phyloP scores from a whole-genome alignment of 2,888 invertebrate genomes.

The Ophion obscuratus region DNA sequence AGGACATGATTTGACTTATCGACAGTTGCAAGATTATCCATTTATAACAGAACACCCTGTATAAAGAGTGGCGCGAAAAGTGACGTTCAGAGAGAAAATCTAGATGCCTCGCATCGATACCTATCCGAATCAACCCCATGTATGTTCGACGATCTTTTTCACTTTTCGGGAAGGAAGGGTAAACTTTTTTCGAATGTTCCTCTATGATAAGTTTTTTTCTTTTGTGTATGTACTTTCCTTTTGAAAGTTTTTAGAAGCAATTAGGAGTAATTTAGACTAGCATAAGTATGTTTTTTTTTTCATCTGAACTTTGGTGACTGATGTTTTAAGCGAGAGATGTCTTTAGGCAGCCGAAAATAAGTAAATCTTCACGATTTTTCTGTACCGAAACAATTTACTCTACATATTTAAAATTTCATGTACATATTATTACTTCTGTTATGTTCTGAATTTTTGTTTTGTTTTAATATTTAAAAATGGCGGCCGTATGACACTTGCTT shows the following conservation, averaged over 20 bases:
- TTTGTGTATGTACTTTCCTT: background rate
- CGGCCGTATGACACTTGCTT: too few relatives aligned
- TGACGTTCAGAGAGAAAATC: background rate
- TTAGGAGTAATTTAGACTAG: background rate
- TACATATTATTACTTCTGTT: too few relatives aligned
- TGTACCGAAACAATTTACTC: too few relatives aligned
- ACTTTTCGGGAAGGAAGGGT: background rate
- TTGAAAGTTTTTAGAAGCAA: background rate
- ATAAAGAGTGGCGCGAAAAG: background rate
- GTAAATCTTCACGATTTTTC: too few relatives aligned
- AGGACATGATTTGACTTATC: too few relatives aligned
- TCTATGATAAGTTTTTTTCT: background rate
- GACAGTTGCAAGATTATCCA: too few relatives aligned
- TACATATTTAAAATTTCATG: too few relatives aligned
- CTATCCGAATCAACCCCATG: background rate
- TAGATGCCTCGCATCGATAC: background rate
- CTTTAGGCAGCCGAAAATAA: too few relatives aligned
- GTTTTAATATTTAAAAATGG: too few relatives aligned
- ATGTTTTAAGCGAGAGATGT: background rate
- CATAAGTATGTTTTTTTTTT: background rate
- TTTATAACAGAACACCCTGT: too few relatives aligned
- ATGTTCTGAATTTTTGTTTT: too few relatives aligned
- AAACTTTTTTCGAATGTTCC: background rate
- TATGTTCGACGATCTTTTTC: background rate
- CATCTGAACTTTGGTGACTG: background rate